These are phyloP conservation scores for Perccottus glenii DNA, from an alignment of 2,113 vertebrate genomes.

Conservation along the genomic window DNA sequence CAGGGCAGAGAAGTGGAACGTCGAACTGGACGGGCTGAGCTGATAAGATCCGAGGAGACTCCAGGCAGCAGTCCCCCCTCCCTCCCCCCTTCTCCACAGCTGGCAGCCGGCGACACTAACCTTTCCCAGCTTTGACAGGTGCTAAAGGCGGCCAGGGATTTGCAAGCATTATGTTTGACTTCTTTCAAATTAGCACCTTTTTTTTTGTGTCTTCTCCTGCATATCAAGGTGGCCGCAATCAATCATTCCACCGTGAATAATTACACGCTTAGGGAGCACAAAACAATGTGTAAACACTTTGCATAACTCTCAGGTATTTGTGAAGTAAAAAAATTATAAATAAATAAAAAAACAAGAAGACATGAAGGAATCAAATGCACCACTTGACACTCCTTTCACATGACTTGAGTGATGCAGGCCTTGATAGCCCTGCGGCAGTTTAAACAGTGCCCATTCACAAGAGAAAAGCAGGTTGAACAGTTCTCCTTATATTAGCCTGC, in stretches of 20 bases:
- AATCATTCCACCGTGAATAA: constrained; percentile 48
- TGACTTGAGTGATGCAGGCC: constrained; percentile 23
- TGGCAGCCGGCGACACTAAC: constrained; percentile 38
- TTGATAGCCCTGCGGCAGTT: constrained; percentile 41
- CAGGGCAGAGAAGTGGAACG: constrained; percentile 50
- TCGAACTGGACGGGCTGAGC: constrained; percentile 44
- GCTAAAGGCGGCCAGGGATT: constrained; percentile 45
- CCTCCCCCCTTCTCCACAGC: not conserved
- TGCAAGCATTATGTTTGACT: constrained; percentile 53
- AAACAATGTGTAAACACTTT: constrained; percentile 42
- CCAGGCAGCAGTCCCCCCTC: constrained; percentile 18
- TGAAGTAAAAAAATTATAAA: constrained; percentile 8
- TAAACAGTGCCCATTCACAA: constrained; percentile 48
- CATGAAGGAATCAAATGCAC: constrained; percentile 31
- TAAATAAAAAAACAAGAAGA: constrained; percentile 1
- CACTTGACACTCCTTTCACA: constrained; percentile 42
- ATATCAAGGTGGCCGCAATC: constrained; percentile 54
- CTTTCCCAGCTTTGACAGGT: constrained; percentile 56
- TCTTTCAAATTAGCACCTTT: constrained; percentile 61
- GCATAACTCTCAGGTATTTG: constrained; percentile 30
- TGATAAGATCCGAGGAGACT: constrained; percentile 61
- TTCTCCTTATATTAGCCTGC: constrained; percentile 64
- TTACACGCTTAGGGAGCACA: constrained; percentile 30
- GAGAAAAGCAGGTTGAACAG: constrained; percentile 60
- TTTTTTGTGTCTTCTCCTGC: constrained; percentile 31